Percentiles rank a stretch among this genome's conserved stretches.
These are phyloP conservation scores for Globodera rostochiensis DNA, from an alignment of 1,140 invertebrate species.

Conservation along the genomic window DNA sequence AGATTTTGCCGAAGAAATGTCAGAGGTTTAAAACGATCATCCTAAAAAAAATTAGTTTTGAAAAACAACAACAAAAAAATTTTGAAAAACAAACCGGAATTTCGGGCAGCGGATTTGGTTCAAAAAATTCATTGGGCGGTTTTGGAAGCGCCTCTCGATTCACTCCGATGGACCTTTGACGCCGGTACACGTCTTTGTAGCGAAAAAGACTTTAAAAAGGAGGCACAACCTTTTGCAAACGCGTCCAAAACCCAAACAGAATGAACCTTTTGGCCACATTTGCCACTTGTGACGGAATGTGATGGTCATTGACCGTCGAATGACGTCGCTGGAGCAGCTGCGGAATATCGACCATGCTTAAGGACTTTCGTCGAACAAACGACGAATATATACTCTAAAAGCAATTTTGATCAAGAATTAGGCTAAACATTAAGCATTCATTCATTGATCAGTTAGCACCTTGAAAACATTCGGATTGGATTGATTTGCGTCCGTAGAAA, in stretches of 20 bases:
- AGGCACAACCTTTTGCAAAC: not conserved
- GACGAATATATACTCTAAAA: slow-evolving; percentile 77
- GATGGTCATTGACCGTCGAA: slow-evolving; percentile 39
- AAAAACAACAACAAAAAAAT: not conserved
- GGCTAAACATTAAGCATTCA: not conserved
- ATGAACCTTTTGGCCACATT: slow-evolving; percentile 49
- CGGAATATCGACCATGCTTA: slow-evolving; percentile 12
- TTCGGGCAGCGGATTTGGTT: slow-evolving; percentile 58
- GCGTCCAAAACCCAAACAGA: slow-evolving; percentile 1
- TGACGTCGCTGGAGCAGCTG: slow-evolving; percentile 47
- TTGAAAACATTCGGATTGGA: slow-evolving; percentile 17
- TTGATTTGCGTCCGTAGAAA: not conserved
- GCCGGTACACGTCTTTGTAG: slow-evolving; percentile 41
- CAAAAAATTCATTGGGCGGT: slow-evolving; percentile 60
- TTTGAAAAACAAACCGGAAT: slow-evolving; percentile 40
- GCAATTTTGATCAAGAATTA: not conserved
- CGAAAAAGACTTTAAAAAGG: slow-evolving; percentile 39
- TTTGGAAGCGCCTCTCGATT: slow-evolving; percentile 43
- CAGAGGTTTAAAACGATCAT: slow-evolving; percentile 54
- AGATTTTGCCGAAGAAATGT: slow-evolving; percentile 61
- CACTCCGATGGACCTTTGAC: slow-evolving; percentile 50
- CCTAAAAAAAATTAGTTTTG: not conserved
- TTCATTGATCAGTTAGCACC: slow-evolving; percentile 5
- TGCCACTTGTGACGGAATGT: slow-evolving; percentile 49
- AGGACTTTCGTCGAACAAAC: slow-evolving; percentile 21